A percentile compares a stretch with the other conserved stretches of the same genome.
Evolutionary conservation across 2,113 vertebrate species (phyloP).

Genomic region (Bostrychus sinensis): DNA sequence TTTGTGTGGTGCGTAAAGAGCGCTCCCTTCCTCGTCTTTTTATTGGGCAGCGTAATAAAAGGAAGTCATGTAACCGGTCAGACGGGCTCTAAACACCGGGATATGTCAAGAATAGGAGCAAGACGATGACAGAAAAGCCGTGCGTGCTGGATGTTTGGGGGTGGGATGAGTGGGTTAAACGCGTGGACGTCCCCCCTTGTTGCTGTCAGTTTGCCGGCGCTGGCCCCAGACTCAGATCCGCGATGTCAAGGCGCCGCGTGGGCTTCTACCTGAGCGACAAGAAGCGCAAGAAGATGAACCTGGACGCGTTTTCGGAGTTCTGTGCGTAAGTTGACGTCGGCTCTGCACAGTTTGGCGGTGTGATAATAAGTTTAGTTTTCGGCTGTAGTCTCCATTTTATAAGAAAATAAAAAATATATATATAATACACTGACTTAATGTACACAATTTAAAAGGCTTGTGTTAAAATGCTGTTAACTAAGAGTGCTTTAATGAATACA

Average conservation of each 20-base stretch:
- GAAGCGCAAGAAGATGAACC: conserved; percentile 77
- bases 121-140: no score
- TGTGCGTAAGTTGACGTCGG: conserved; percentile 71
- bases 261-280: conserved; percentile 80
- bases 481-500: no score
- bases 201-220: conserved; percentile 3
- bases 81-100: not conserved
- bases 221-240: conserved; percentile 1
- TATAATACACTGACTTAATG: no score
- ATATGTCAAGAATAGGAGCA: not conserved
- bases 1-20: conserved; percentile 28
- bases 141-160: not conserved
- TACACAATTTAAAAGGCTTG: no score
- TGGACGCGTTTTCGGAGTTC: conserved; percentile 70
- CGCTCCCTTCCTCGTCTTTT: not conserved
- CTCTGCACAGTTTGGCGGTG: not conserved
- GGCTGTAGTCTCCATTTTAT: no score
- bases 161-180: not conserved
- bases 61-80: conserved; percentile 41
- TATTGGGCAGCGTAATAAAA: conserved; percentile 39
- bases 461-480: no score
- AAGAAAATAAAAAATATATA: no score
- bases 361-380: no score
- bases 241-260: conserved; percentile 75
- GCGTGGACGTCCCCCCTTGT: not conserved